phyloP scores from a whole-genome alignment of 2,888 invertebrate species.

The Junonia oenone region DNA sequence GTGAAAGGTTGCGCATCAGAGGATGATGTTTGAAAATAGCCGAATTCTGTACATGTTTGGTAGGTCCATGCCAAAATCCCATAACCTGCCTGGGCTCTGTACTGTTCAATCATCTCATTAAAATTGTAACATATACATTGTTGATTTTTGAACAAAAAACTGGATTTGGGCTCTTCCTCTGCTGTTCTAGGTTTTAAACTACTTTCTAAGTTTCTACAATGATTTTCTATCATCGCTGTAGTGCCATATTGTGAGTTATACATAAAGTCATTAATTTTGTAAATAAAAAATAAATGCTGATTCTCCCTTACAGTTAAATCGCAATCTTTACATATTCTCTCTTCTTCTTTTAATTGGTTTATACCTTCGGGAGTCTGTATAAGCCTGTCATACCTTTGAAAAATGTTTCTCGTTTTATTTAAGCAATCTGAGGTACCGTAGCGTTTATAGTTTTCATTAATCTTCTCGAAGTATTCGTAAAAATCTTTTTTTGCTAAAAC shows the following conservation, averaged over 20 bases:
- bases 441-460: conserved; percentile 54
- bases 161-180: conserved; percentile 1
- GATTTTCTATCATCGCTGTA: conserved; percentile 40
- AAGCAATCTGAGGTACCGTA: too few relatives aligned
- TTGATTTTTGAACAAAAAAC: too few relatives aligned
- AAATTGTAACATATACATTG: conserved; percentile 53
- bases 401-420: conserved; percentile 43
- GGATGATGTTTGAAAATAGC: conserved; percentile 84
- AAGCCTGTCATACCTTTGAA: conserved; percentile 45
- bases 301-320: conserved; percentile 52
- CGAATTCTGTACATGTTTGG: conserved; percentile 89
- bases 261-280: conserved; percentile 47
- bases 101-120: conserved; percentile 43
- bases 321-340: conserved; percentile 52
- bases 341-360: conserved; percentile 49
- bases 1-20: conserved; percentile 80
- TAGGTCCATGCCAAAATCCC: conserved; percentile 79
- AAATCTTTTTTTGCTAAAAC: conserved; percentile 63
- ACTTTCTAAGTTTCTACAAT: conserved; percentile 40
- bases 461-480: conserved; percentile 60
- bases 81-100: conserved; percentile 37
- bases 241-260: conserved; percentile 52
- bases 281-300: conserved; percentile 52
- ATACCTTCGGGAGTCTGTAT: conserved; percentile 49
- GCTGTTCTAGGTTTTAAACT: conserved; percentile 28